Evolutionary conservation across 2,888 invertebrate genomes (phyloP).

Genomic region (Therioaphis trifolii): DNA sequence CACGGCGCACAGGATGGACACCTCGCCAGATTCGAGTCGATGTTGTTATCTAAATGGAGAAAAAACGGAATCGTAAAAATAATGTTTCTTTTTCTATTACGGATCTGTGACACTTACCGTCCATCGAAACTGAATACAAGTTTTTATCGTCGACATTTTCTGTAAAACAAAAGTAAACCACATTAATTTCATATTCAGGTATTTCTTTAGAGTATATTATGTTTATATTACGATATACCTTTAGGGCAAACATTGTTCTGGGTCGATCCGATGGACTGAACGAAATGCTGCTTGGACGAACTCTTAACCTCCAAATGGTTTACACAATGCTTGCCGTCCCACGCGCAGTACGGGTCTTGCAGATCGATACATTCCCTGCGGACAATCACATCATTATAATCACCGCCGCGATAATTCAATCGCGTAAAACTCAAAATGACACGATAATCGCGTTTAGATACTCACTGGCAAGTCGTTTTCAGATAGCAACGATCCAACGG

Average conservation of each 20-base stretch:
- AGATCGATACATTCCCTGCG: constrained; percentile 87
- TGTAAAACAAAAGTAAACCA: background rate
- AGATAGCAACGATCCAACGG: constrained; percentile 83
- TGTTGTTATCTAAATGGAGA: constrained; percentile 26
- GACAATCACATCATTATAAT: constrained; percentile 67
- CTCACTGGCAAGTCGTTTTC: constrained; percentile 67
- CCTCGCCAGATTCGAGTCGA: constrained; percentile 52
- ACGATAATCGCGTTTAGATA: background rate
- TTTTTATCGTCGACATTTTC: constrained; percentile 24
- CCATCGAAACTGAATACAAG: background rate
- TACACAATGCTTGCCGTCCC: constrained; percentile 73
- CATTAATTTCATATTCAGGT: background rate
- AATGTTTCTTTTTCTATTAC: background rate
- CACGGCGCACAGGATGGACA: constrained; percentile 51
- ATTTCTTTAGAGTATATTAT: background rate
- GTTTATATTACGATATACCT: constrained; percentile 14
- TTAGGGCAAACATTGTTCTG: constrained; percentile 44
- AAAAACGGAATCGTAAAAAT: background rate
- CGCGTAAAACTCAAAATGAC: too few relatives aligned
- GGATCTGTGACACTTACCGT: constrained; percentile 4
- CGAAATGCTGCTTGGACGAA: constrained; percentile 30
- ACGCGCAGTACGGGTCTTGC: constrained; percentile 98
- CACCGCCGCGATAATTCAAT: background rate
- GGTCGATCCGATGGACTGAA: constrained; percentile 45
- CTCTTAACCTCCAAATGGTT: constrained; percentile 53